phyloP scores from a whole-genome alignment of 64 coral and sea anemone genomes.

The Exaiptasia diaphana region DNA sequence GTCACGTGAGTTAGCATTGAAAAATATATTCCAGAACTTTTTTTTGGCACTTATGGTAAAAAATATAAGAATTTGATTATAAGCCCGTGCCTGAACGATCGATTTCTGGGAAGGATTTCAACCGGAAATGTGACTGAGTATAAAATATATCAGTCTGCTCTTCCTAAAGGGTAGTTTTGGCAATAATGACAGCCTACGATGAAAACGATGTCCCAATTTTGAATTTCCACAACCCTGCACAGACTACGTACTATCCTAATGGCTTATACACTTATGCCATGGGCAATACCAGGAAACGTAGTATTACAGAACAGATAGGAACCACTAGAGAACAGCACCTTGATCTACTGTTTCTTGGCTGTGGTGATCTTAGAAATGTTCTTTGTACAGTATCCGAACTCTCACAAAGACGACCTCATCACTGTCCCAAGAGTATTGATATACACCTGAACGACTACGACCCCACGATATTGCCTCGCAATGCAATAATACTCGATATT shows the following conservation, averaged over 20 bases:
- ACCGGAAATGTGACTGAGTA: too few species aligned
- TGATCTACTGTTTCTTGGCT: conserved; percentile 43
- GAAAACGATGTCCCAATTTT: conserved; percentile 25
- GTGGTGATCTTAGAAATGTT: conserved; percentile 53
- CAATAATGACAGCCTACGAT: conserved; percentile 41
- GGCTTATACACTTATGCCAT: conserved; percentile 41
- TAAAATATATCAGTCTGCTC: too few species aligned
- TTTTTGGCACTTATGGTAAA: too few species aligned
- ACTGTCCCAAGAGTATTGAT: conserved; percentile 7
- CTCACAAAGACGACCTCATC: conserved; percentile 11
- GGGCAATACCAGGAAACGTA: conserved; percentile 38
- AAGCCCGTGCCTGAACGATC: too few species aligned
- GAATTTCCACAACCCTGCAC: conserved; percentile 59
- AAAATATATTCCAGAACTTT: too few species aligned
- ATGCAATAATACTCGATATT: conserved; percentile 28
- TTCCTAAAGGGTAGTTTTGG: too few species aligned
- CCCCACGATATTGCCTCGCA: conserved; percentile 47
- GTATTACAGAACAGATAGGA: conserved; percentile 25
- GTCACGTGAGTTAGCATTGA: too few species aligned
- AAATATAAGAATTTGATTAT: too few species aligned
- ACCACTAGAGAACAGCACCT: conserved; percentile 26
- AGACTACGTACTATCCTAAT: conserved; percentile 21
- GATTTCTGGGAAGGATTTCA: too few species aligned
- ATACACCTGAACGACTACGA: conserved; percentile 68
- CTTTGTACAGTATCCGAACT: conserved; percentile 49